Evolutionary conservation across 1,140 invertebrate species (phyloP), one percentile per base, ranked within the genome.

Genomic region (Zaprionus ghesquierei): DNA sequence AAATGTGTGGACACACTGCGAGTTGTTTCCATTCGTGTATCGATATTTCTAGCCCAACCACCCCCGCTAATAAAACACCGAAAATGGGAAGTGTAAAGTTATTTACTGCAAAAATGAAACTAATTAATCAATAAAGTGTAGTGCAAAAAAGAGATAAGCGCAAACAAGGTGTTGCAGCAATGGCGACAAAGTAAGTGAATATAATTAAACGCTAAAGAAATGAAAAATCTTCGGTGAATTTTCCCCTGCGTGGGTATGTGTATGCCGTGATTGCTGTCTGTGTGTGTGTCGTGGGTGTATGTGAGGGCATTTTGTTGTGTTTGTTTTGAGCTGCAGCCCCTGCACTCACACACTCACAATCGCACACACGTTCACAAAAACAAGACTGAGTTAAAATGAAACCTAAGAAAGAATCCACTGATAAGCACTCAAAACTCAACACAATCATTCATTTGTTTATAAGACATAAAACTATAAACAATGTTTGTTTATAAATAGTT

Each of bases 261-360:
- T 38, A 46, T 46, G 41, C 41, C 9, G 55, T 41, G 55, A 25
- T 60, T 49, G n/a, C n/a, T 84, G 64, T 61, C 33, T 65, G 75
- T 65, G 68, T 69, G 56, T 63, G 56, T 80, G 77, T 56, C 27
- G 58, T 56, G 56, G 46, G 70, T 79, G 70, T 72, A 78, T 87
- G 84, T 79, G 69, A 31, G 79, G 82, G 79, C 77, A 89, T 86
- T 86, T 81, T 75, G n/a, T 33, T 70, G 64, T 80, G 81, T 85
- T 84, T 84, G 60, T 73, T 84, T 79, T 84, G 73, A 77, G 66
- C 81, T 77, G 73, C 77, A 73, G 77, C 66, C 59, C 51, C n/a
- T 10, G 31, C 31, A 18, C 10, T 13, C 54, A 62, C 51, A 68
- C 62, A 20, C 68, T 29, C 27, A 25, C 25, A 13, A 49, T 31